Conservation (phyloP, 1,140 invertebrate genomes). For the Ceratina australensis region DNA sequence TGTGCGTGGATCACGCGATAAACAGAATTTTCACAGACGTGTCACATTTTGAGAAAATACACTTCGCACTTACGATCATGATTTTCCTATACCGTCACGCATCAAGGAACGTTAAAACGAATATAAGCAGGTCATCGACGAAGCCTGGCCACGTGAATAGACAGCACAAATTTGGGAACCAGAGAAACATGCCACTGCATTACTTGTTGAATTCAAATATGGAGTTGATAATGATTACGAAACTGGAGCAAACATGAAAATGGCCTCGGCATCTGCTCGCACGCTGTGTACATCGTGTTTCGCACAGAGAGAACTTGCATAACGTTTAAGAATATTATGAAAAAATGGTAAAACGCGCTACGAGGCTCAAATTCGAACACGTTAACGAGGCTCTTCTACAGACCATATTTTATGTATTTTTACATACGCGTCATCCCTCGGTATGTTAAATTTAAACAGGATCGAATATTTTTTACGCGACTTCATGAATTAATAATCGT, state of each 20-base stretch:
- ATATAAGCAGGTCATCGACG: neutral
- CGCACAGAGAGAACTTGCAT: neutral
- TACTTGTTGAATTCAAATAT: slow-evolving; percentile 80
- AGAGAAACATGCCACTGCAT: slow-evolving; percentile 50
- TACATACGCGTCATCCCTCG: slow-evolving; percentile 31
- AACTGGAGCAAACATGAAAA: slow-evolving; percentile 77
- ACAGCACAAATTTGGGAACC: slow-evolving; percentile 4
- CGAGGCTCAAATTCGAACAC: neutral
- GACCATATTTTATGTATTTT: slow-evolving; percentile 61
- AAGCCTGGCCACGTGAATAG: neutral
- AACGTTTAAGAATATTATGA: neutral
- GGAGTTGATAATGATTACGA: slow-evolving; percentile 79
- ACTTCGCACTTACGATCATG: neutral
- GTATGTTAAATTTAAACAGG: neutral
- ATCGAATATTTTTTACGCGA: neutral
- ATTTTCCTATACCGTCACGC: too few relatives aligned
- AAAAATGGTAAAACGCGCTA: neutral
- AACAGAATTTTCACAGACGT: slow-evolving; percentile 26
- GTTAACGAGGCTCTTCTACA: slow-evolving; percentile 15
- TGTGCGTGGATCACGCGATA: slow-evolving; percentile 23
- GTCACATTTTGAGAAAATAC: neutral
- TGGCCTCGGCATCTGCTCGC: slow-evolving; percentile 76
- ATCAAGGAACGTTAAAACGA: neutral
- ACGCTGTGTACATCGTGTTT: slow-evolving; percentile 69
- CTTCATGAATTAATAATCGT: neutral